Evolutionary conservation across 1,140 invertebrate species (phyloP).

Genomic region (Cherax quadricarinatus): DNA sequence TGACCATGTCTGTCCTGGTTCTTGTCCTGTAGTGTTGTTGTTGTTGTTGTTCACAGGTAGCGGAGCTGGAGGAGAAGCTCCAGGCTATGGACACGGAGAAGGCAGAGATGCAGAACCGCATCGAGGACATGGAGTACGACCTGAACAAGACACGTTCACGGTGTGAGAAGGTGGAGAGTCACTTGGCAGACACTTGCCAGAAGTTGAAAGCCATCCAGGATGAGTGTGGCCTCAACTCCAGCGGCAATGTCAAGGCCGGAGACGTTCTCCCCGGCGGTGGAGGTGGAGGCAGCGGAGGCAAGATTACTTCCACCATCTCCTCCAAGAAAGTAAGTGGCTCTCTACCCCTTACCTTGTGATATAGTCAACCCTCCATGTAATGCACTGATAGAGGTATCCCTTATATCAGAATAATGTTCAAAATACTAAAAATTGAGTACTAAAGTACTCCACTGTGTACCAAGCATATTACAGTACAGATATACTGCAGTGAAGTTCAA

Average conservation of each 20-base stretch:
- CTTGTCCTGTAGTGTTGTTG: too few relatives aligned
- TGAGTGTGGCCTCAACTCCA: conserved; percentile 10
- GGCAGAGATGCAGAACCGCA: conserved; percentile 95
- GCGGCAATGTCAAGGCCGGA: not conserved
- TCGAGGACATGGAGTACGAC: conserved; percentile 97
- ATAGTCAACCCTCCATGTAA: too few relatives aligned
- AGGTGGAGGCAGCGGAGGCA: not conserved
- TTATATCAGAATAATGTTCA: too few relatives aligned
- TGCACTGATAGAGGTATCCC: too few relatives aligned
- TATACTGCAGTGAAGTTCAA: too few relatives aligned
- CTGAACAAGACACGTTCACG: conserved; percentile 90
- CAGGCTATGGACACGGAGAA: conserved; percentile 94
- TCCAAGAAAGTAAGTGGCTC: conserved; percentile 45
- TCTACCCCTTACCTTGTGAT: too few relatives aligned
- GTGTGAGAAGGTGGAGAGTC: conserved; percentile 86
- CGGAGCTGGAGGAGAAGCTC: conserved; percentile 93
- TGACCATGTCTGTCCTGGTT: too few relatives aligned
- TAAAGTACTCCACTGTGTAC: too few relatives aligned
- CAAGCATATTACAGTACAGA: too few relatives aligned
- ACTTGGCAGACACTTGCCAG: conserved; percentile 73
- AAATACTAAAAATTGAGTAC: too few relatives aligned
- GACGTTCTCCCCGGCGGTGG: not conserved
- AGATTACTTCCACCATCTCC: conserved; percentile 22
- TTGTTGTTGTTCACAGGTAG: conserved; percentile 80
- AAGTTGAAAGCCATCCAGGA: conserved; percentile 71